Conservation (phyloP, 2,797 vertebrate species). For the Poeciliopsis gracilis region DNA sequence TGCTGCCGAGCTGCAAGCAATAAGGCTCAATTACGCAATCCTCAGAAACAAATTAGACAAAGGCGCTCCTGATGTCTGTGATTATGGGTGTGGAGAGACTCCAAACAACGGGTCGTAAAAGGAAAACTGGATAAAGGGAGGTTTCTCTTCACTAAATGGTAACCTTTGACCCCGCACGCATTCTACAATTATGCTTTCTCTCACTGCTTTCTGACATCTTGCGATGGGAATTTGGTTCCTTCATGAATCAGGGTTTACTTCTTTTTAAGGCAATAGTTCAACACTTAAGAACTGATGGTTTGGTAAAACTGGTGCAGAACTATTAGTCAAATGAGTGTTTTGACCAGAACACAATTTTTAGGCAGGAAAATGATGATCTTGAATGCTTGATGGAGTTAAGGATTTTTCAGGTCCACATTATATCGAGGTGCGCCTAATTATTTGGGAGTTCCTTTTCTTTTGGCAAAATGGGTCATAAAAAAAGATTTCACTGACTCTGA, state of each 20-base stretch:
- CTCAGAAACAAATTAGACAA: conserved; percentile 71
- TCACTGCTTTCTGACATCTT: conserved; percentile 2
- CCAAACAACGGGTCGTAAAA: conserved; percentile 28
- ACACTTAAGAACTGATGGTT: not conserved
- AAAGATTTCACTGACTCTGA: not conserved
- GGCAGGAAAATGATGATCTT: not conserved
- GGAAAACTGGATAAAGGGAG: conserved; percentile 3
- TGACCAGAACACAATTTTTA: not conserved
- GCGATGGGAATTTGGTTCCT: not conserved
- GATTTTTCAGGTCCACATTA: not conserved
- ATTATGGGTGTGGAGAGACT: conserved; percentile 33
- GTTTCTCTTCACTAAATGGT: conserved; percentile 20
- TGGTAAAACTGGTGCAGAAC: not conserved
- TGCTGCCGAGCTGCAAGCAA: conserved; percentile 61
- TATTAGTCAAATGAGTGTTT: not conserved
- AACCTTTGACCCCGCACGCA: conserved; percentile 39
- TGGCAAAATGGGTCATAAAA: not conserved
- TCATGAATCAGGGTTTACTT: not conserved
- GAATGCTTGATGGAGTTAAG: not conserved
- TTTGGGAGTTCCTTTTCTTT: not conserved
- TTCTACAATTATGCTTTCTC: not conserved
- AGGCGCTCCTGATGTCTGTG: conserved; percentile 50
- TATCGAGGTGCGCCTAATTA: not conserved
- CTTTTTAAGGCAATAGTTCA: not conserved
- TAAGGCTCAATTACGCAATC: conserved; percentile 67